A percentile compares a stretch with the other conserved stretches of the same genome.
These are phyloP conservation scores for Drosophila burlai DNA, from an alignment of 1,140 invertebrate genomes.

Conservation along the genomic window DNA sequence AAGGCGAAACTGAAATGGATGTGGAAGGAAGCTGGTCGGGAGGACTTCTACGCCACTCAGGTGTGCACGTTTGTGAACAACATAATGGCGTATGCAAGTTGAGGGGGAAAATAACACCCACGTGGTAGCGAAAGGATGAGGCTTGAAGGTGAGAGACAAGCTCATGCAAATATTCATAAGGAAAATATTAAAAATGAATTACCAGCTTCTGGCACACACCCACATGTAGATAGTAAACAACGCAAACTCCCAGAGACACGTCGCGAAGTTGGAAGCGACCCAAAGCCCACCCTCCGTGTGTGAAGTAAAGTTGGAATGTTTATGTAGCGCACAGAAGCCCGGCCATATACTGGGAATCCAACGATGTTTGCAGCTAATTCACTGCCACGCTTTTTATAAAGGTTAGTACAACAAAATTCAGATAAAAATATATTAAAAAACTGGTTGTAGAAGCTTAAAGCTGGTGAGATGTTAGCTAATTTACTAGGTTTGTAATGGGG, in stretches of 20 bases:
- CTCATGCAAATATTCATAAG: conserved; percentile 66
- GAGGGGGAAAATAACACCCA: conserved; percentile 58
- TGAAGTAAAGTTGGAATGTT: conserved; percentile 14
- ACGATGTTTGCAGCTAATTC: conserved; percentile 25
- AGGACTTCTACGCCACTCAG: conserved; percentile 29
- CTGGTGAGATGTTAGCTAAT: background rate
- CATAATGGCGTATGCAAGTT: conserved; percentile 71
- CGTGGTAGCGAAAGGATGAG: conserved; percentile 11
- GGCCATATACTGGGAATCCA: background rate
- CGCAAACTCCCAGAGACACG: conserved; percentile 4
- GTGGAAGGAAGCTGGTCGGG: conserved; percentile 25
- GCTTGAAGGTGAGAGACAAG: conserved; percentile 38
- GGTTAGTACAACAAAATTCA: background rate
- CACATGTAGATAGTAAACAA: conserved; percentile 6
- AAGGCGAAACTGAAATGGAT: conserved; percentile 41
- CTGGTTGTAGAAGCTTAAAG: background rate
- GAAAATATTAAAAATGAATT: conserved; percentile 80
- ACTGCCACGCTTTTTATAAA: background rate
- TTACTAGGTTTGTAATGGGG: background rate
- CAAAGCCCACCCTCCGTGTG: background rate
- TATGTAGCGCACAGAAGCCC: conserved; percentile 10
- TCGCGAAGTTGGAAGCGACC: conserved; percentile 3
- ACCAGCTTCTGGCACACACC: conserved; percentile 36
- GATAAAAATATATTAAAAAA: background rate
- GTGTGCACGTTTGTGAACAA: conserved; percentile 26